A percentile compares a stretch with the other conserved stretches of the same genome.
Conservation (phyloP, 2,797 vertebrate species). For the Manis pentadactyla region DNA sequence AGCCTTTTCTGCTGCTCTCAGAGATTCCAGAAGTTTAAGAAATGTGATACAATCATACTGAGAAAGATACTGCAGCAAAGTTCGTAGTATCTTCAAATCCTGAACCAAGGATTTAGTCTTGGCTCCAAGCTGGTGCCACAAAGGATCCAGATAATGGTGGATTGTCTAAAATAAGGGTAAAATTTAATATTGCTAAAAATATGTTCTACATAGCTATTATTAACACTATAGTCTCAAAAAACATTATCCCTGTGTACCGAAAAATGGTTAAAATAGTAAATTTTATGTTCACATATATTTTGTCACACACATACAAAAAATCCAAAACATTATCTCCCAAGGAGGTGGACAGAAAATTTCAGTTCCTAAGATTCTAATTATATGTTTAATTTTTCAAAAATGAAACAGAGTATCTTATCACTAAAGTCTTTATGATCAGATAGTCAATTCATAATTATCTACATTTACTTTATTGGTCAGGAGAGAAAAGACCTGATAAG, state of each 20-base stretch:
- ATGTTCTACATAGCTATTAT: neutral
- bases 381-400: slow-evolving; percentile 48
- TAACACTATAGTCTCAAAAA: slow-evolving; percentile 2
- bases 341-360: slow-evolving; percentile 42
- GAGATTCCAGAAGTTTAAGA: slow-evolving; percentile 96
- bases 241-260: neutral
- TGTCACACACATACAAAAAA: neutral
- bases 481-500: neutral
- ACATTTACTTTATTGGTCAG: neutral
- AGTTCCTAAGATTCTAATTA: slow-evolving; percentile 50
- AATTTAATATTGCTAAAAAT: neutral
- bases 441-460: neutral
- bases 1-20: slow-evolving; percentile 95
- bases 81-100: slow-evolving; percentile 95
- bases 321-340: slow-evolving; percentile 6
- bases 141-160: slow-evolving; percentile 95
- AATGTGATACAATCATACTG: slow-evolving; percentile 99
- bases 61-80: slow-evolving; percentile 95
- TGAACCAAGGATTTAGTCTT: slow-evolving; percentile 97
- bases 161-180: slow-evolving; percentile 90
- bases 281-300: slow-evolving; percentile 15
- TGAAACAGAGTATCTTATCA: neutral
- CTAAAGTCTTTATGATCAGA: neutral
- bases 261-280: slow-evolving; percentile 35
- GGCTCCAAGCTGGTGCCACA: slow-evolving; percentile 97